Evolutionary conservation across 2,888 invertebrate genomes (phyloP).

Genomic region (Hedychridium roseum): DNA sequence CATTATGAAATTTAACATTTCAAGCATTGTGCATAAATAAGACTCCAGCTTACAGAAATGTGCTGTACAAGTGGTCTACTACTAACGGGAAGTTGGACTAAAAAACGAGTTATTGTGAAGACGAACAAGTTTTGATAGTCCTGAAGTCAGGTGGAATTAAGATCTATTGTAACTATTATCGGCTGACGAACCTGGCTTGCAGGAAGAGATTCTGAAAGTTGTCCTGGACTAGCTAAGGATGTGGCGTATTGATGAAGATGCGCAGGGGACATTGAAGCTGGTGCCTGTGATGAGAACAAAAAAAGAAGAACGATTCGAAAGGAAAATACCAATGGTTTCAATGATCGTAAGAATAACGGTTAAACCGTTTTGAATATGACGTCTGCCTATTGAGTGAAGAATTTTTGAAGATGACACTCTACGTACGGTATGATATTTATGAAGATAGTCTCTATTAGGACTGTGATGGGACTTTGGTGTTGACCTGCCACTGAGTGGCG

Average conservation of each 20-base stretch:
- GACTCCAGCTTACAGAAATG: too few relatives aligned
- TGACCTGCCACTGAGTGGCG: constrained; percentile 89
- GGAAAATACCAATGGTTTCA: too few relatives aligned
- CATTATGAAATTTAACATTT: too few relatives aligned
- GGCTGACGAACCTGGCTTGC: constrained; percentile 79
- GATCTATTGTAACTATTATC: too few relatives aligned
- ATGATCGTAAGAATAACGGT: background rate
- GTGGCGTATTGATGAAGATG: constrained; percentile 79
- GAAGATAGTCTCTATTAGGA: constrained; percentile 83
- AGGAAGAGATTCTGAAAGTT: constrained; percentile 80
- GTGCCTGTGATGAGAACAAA: constrained; percentile 74
- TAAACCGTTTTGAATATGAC: background rate
- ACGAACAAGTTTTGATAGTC: too few relatives aligned
- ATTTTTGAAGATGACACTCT: background rate
- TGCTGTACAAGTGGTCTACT: too few relatives aligned
- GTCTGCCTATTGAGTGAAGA: too few relatives aligned
- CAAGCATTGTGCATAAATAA: too few relatives aligned
- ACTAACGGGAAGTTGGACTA: too few relatives aligned
- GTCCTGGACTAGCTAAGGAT: constrained; percentile 64
- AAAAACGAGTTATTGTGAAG: too few relatives aligned
- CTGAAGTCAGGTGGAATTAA: too few relatives aligned
- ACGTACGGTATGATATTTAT: constrained; percentile 96
- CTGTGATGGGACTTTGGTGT: constrained; percentile 83
- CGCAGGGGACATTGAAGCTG: constrained; percentile 90
- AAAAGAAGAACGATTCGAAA: constrained; percentile 2